Conservation (phyloP, 2,888 invertebrate genomes). For the Sarcophaga rosellei region DNA sequence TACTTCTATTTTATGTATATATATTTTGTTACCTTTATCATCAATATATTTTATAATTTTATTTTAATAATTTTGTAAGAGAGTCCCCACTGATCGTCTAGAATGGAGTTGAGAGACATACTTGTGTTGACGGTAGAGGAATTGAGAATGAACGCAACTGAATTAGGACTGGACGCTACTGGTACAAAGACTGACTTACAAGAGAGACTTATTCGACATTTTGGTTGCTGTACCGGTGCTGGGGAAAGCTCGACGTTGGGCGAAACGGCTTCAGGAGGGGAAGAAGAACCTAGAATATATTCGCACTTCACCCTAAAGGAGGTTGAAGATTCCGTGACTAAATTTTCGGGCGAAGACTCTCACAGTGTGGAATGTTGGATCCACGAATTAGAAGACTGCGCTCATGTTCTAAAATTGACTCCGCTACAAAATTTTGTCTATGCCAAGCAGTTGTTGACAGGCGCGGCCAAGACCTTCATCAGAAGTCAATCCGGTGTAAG, state of each 20-base stretch:
- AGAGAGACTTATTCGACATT: slow-evolving; percentile 26
- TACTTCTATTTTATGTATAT: no score
- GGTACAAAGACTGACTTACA: slow-evolving; percentile 39
- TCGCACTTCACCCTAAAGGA: slow-evolving; percentile 15
- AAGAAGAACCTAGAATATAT: neutral
- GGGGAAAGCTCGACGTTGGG: neutral
- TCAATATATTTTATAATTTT: no score
- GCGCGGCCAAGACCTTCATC: slow-evolving; percentile 56
- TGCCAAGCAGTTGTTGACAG: slow-evolving; percentile 57
- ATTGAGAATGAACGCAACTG: slow-evolving; percentile 24
- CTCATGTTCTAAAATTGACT: slow-evolving; percentile 37
- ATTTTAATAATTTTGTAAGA: neutral
- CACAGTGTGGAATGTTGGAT: slow-evolving; percentile 1
- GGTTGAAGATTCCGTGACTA: slow-evolving; percentile 5
- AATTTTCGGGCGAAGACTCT: slow-evolving; percentile 17
- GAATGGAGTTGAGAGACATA: slow-evolving; percentile 24
- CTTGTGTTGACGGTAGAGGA: slow-evolving; percentile 35
- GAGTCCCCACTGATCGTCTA: neutral
- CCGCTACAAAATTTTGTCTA: slow-evolving; percentile 58
- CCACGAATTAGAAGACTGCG: slow-evolving; percentile 31
- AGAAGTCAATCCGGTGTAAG: slow-evolving; percentile 54
- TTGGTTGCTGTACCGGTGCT: neutral
- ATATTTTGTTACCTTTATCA: no score
- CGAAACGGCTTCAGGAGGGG: neutral
- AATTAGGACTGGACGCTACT: neutral